Conservation (phyloP, 1,140 invertebrate genomes). For the Philopotamus ludificatus region DNA sequence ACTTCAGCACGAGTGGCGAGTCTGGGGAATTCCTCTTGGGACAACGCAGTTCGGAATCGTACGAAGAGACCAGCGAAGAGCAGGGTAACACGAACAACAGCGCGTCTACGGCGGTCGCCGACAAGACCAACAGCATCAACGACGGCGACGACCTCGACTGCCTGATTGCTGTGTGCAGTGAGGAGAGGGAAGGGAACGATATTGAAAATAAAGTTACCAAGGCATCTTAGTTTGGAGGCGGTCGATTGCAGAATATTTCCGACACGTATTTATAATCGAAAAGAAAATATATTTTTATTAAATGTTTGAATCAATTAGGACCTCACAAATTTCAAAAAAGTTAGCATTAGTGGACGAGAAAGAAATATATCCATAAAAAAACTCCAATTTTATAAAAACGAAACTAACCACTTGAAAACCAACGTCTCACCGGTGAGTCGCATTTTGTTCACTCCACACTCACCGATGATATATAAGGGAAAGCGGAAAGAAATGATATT, state of each 20-base stretch:
- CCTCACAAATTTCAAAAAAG: too few species aligned
- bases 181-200: constrained; percentile 33
- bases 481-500: too few species aligned
- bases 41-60: constrained; percentile 37
- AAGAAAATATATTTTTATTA: neutral
- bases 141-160: constrained; percentile 40
- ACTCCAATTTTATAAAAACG: too few species aligned
- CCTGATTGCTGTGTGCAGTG: constrained; percentile 35
- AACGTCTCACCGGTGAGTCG: too few species aligned
- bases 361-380: too few species aligned
- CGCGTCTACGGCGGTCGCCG: constrained; percentile 38
- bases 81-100: constrained; percentile 38
- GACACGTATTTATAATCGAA: neutral
- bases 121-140: constrained; percentile 41
- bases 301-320: too few species aligned
- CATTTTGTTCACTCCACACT: too few species aligned
- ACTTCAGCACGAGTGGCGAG: constrained; percentile 40
- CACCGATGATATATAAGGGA: too few species aligned
- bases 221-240: constrained; percentile 29
- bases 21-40: constrained; percentile 37
- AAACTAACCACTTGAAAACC: too few species aligned
- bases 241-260: constrained; percentile 12
- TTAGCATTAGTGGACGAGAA: too few species aligned
- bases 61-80: constrained; percentile 40
- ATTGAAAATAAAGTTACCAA: constrained; percentile 12